Conservation (phyloP, 1,140 invertebrate genomes). For the Arctopsyche grandis region DNA sequence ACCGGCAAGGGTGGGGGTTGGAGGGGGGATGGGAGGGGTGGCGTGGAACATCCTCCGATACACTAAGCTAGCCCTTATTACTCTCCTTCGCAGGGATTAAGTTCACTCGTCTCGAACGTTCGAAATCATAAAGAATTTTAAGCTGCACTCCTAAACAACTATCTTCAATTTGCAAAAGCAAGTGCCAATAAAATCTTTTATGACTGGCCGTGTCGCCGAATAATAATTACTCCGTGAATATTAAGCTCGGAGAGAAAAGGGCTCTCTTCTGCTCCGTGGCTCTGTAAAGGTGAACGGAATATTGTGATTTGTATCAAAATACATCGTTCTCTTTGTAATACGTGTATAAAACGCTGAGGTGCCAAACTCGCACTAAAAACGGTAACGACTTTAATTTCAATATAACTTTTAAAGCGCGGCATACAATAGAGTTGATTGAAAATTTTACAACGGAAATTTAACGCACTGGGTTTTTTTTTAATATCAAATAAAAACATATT, state of each 20-base stretch:
- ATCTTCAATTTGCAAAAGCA: conserved; percentile 51
- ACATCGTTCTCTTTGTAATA: background rate
- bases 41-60: background rate
- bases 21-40: too few relatives aligned
- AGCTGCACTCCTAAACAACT: conserved; percentile 46
- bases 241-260: conserved; percentile 22
- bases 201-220: conserved; percentile 48
- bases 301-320: conserved; percentile 16
- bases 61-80: background rate
- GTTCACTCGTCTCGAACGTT: background rate
- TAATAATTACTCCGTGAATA: conserved; percentile 48
- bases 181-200: conserved; percentile 53
- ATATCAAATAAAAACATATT: too few relatives aligned
- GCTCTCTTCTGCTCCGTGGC: too few relatives aligned
- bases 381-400: conserved; percentile 23
- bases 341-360: background rate
- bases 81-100: conserved; percentile 21
- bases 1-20: background rate
- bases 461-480: too few relatives aligned
- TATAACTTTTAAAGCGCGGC: background rate
- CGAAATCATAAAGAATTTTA: conserved; percentile 46
- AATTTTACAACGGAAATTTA: background rate
- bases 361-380: background rate
- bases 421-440: conserved; percentile 14
- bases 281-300: background rate